Conservation (phyloP, 2,113 vertebrate species). For the Axis porcinus region DNA sequence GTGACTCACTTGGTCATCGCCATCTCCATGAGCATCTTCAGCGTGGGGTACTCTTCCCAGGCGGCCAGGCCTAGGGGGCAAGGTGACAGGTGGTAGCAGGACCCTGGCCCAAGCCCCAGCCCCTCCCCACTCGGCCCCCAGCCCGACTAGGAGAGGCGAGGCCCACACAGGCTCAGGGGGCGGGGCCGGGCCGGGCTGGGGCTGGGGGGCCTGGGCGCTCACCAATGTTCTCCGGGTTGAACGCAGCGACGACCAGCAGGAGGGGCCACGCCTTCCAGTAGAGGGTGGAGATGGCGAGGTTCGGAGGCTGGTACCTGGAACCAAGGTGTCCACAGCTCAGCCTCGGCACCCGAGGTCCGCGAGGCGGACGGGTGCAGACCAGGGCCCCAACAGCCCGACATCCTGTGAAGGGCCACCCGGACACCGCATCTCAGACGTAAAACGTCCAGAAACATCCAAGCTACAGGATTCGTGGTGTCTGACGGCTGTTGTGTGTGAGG, state of each 20-base stretch:
- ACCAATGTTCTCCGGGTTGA: constrained; percentile 99
- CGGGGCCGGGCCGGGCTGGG: fast-evolving
- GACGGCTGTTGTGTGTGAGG: fast-evolving
- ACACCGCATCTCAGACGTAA: fast-evolving
- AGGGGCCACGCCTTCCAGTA: constrained; percentile 99
- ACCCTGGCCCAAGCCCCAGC: fast-evolving
- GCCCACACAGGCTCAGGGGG: fast-evolving
- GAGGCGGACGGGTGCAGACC: fast-evolving
- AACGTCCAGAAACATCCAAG: fast-evolving
- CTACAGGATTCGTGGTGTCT: fast-evolving
- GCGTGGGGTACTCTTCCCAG: constrained; percentile 96
- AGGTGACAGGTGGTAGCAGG: not conserved
- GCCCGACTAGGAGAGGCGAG: not conserved
- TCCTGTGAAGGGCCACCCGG: not conserved
- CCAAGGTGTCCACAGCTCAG: fast-evolving
- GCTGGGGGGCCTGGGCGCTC: not conserved
- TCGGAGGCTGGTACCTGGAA: constrained; percentile 94
- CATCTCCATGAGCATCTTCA: constrained; percentile 99
- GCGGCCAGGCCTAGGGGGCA: constrained; percentile 88
- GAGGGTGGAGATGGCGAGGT: constrained; percentile 95
- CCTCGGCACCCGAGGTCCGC: fast-evolving
- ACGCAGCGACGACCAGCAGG: constrained; percentile 94
- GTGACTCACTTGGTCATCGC: constrained; percentile 98
- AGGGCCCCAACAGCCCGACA: not conserved
- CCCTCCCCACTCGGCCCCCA: fast-evolving